Evolutionary conservation across 2,113 vertebrate genomes (phyloP), one percentile per base, ranked within the genome.

Genomic region (Siniperca knerii): DNA sequence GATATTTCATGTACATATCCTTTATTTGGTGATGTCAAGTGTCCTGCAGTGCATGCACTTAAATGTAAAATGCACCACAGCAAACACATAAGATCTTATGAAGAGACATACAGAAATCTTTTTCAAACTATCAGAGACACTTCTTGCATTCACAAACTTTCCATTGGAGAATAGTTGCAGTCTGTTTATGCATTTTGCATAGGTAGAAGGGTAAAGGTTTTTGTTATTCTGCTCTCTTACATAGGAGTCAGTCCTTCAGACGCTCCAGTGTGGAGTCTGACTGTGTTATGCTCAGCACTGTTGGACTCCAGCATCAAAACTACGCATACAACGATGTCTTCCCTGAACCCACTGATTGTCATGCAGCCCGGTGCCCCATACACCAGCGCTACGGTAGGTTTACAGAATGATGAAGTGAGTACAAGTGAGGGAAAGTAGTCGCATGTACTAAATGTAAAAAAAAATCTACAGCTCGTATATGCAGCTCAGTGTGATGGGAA

Each of bases 301-400:
- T 35, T 42, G 84, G 35, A 55, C 71, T 62, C 58, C 87, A 70
- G 70, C 74, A 50, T 60, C 87, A 29, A 11, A 76, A 23, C 65
- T 35, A 54, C 35, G 0, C 29, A 25, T 78, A 11, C 68, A 69
- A 54, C 18, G 84, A 93, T 0, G 94, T 95, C 55, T 94, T 94
- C 75, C 4, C 72, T 0, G 83, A 91, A 15, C 1, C 90, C 54
- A 90, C 81, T 0, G 91, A 94, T 29, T 95, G 94, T 52, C 87
- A 94, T 2, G 94, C 92, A 35, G 75, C 66, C 3, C 89, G 85
- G 79, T 95, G 95, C 66, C 94, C 95, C 61, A 94, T 95, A 82
- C 95, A 96, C 87, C 87, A 86, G 46, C 84, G 71, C 58, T 84
- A 90, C 4, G 94, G 95, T 96, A 65, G 84, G 92, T 50, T 77